A percentile compares a stretch with the other conserved stretches of the same genome.
These are phyloP conservation scores for Cnemophilus loriae DNA, from an alignment of 2,113 vertebrate genomes.

Conservation along the genomic window DNA sequence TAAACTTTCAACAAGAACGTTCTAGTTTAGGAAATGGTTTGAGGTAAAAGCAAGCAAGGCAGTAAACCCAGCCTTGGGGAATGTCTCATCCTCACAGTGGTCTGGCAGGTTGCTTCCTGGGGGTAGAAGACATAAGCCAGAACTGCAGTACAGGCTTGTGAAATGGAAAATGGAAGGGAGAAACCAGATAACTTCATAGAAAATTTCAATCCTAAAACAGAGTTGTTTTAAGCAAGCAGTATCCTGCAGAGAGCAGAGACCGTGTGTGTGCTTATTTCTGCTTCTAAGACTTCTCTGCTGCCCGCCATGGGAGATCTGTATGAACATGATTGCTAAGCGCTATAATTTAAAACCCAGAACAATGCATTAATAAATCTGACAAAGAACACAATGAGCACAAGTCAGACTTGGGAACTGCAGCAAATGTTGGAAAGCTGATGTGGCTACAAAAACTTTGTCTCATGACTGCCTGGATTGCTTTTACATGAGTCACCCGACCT, in stretches of 20 bases:
- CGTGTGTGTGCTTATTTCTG: fast-evolving
- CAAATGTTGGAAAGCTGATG: conserved; percentile 57
- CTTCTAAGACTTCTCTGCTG: neutral
- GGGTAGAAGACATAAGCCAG: neutral
- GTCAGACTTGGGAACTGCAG: conserved; percentile 14
- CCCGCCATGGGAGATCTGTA: neutral
- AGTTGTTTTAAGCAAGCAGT: neutral
- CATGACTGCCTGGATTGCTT: conserved; percentile 44
- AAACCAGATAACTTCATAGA: neutral
- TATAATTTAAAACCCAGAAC: conserved; percentile 22
- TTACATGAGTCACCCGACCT: conserved; percentile 41
- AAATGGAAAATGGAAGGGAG: neutral
- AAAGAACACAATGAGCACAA: conserved; percentile 26
- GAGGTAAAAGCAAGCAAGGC: neutral
- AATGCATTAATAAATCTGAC: conserved; percentile 47
- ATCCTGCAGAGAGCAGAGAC: neutral
- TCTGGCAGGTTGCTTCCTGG: neutral
- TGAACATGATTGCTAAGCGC: neutral
- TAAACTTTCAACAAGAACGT: neutral
- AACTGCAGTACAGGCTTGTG: neutral
- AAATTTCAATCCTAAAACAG: neutral
- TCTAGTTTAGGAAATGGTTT: conserved; percentile 11
- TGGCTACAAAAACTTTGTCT: conserved; percentile 50
- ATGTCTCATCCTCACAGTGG: neutral
- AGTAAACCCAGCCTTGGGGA: neutral